Base-by-base conservation (phyloP, 1,140 invertebrate genomes). In the Drosophila quadrilineata region DNA sequence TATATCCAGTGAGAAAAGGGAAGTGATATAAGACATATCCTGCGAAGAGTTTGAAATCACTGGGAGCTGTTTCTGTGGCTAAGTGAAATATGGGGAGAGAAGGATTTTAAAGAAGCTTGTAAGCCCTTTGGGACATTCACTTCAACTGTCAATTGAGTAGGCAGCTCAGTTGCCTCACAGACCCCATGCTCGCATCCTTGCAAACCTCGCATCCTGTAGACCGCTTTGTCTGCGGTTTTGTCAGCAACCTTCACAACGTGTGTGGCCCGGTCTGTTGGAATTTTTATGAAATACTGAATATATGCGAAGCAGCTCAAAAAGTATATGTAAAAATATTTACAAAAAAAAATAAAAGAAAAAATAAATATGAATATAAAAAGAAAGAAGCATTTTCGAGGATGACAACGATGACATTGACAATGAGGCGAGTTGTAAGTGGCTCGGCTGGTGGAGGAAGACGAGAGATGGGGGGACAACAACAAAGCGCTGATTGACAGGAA, bases 251-350 rank as follows among this genome's bases (percentile, higher is more conserved):
- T 28, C 14, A 17, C 52, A 17, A 49, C 58, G 69, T 85, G 79
- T 77, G 77, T 71, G 76, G 70, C 48, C 67, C 45, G 16, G 41
- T 52, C 50, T 45, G 43, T 22, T 49, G 75, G 72, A 84, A 84
- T 82, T 82, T 80, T 72, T 82, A 82, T 82, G 76, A 82, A 80
- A 82, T n/a, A n/a, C n/a, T n/a, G n/a, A n/a, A n/a, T 80, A 80
- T 79, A 79, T 57, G 75, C 76, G 71, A 31, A 43, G 50, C 75
- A 48, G 56, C 41, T 43, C 43, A 36, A 73, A 63, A 60, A 77
- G n/a, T 67, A 77, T 76, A 77, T 77, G 74, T 73, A 77, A 77
- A 80, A 80, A 80, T 80, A 58, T 70, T 77, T 77, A 58, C 46
- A 43, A 60, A 72, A 67, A 75, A 60, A 59, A 16, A 21, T 17